These are phyloP conservation scores for Hafferia zeledoni DNA, from an alignment of 2,797 vertebrate species.

Conservation along the genomic window DNA sequence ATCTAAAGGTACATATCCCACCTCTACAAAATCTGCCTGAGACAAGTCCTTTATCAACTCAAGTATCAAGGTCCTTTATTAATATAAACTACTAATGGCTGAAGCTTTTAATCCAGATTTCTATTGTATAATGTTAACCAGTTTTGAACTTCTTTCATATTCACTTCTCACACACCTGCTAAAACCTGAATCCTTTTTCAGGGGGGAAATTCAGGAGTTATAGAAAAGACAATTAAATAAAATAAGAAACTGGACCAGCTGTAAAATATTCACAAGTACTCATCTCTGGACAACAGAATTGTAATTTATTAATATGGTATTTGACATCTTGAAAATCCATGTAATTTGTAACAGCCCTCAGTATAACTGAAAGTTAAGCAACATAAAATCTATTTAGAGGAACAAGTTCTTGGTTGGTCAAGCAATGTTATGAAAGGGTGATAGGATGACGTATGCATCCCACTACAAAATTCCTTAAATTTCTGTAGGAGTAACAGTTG, in stretches of 20 bases:
- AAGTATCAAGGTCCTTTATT: neutral
- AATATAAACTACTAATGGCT: neutral
- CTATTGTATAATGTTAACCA: neutral
- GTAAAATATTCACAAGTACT: neutral
- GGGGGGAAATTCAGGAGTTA: neutral
- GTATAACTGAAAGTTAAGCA: slow-evolving; percentile 2
- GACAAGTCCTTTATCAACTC: neutral
- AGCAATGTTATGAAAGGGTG: neutral
- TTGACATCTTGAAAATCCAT: neutral
- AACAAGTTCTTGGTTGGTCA: slow-evolving; percentile 1
- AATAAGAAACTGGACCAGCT: neutral
- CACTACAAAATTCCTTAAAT: slow-evolving; percentile 41
- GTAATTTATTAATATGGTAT: slow-evolving; percentile 21
- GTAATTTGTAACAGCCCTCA: neutral
- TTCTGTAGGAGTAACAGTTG: slow-evolving; percentile 12
- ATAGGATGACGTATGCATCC: neutral
- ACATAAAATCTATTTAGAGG: neutral
- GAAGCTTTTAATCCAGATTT: neutral
- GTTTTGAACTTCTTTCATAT: neutral
- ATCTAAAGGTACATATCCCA: neutral
- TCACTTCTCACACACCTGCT: neutral
- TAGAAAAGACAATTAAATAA: neutral
- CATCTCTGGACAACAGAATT: neutral
- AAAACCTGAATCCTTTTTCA: neutral
- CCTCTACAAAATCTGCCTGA: neutral